A percentile compares a stretch with the other conserved stretches of the same genome.
Evolutionary conservation across 2,888 invertebrate species (phyloP).

Genomic region (Smittia aterrima): DNA sequence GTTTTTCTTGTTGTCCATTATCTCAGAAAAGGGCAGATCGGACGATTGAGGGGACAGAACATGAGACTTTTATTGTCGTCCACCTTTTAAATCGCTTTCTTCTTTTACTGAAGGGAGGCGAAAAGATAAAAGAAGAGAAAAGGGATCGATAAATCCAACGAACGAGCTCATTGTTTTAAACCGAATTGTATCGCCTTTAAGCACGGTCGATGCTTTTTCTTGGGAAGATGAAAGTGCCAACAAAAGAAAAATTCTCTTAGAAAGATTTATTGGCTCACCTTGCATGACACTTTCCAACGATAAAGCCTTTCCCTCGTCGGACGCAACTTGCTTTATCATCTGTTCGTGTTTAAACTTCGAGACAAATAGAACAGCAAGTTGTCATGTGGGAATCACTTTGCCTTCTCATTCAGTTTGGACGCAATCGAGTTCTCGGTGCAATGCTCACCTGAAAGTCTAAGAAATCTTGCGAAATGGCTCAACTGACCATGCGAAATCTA

Average conservation of each 20-base stretch:
- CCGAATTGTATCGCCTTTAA: neutral
- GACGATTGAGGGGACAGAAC: neutral
- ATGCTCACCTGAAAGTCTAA: no score
- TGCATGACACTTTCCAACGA: conserved; percentile 30
- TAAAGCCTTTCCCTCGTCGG: conserved; percentile 17
- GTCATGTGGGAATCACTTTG: no score
- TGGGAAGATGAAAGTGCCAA: neutral
- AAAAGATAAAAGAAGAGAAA: neutral
- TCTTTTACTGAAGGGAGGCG: neutral
- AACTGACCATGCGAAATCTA: no score
- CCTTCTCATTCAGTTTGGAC: no score
- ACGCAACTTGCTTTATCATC: no score
- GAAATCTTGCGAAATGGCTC: no score
- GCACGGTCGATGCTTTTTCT: neutral
- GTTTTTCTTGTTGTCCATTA: conserved; percentile 34
- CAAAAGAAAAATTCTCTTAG: neutral
- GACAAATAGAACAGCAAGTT: no score
- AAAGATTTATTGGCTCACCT: conserved; percentile 37
- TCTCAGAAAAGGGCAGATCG: no score
- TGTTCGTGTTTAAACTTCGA: no score
- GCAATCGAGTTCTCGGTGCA: no score
- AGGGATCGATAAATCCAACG: neutral
- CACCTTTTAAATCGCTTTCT: no score
- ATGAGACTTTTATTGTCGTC: neutral
- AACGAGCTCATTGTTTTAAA: conserved; percentile 12